Evolutionary conservation across 2,113 vertebrate species (phyloP).

Genomic region (Daubentonia madagascariensis): DNA sequence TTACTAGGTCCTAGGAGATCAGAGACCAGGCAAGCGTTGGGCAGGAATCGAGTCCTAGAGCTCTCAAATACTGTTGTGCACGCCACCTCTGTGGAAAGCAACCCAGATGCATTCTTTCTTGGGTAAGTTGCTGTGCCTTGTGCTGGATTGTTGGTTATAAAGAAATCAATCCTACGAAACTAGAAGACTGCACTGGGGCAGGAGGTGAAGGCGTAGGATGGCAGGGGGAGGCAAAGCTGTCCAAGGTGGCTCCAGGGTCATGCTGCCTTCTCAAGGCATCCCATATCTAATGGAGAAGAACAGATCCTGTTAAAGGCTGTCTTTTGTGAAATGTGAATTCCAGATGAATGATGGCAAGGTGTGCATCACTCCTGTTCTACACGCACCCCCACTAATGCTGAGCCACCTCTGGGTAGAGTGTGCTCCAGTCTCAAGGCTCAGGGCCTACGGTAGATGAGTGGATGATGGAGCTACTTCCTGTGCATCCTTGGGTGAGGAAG

Average conservation of each 20-base stretch:
- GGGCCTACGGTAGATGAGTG: neutral
- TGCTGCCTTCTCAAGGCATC: neutral
- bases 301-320: neutral
- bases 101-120: neutral
- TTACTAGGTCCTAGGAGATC: neutral
- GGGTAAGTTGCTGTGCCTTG: neutral
- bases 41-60: neutral
- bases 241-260: neutral
- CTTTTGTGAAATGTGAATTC: neutral
- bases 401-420: neutral
- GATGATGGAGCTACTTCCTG: neutral
- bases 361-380: neutral
- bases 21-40: neutral
- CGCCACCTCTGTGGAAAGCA: neutral
- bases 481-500: neutral
- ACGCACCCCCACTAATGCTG: neutral
- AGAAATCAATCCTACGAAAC: neutral
- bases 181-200: neutral
- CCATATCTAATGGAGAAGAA: neutral
- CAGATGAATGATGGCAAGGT: neutral
- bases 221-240: neutral
- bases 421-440: neutral
- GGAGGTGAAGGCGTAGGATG: neutral
- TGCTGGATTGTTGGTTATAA: neutral
- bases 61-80: neutral